Conservation (phyloP, 2,888 invertebrate genomes). For the Megalurothrips usitatus region DNA sequence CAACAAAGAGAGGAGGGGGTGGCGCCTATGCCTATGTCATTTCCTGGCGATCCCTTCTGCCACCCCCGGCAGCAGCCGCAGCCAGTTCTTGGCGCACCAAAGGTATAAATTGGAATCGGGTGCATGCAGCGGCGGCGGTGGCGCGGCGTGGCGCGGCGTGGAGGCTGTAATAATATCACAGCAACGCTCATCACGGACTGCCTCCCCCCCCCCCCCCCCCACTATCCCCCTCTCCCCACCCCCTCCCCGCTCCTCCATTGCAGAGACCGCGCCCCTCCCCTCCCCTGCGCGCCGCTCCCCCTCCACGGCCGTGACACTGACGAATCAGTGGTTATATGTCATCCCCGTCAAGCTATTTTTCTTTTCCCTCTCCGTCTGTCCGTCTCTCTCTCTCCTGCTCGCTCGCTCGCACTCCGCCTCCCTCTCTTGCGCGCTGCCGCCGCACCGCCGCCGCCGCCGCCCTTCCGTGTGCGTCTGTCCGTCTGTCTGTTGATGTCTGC, state of each 20-base stretch:
- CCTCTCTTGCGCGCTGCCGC: background rate
- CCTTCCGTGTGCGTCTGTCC: background rate
- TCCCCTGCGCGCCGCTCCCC: background rate
- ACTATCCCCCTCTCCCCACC: background rate
- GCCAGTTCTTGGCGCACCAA: background rate
- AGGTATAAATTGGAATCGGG: conserved; percentile 23
- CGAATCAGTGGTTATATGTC: conserved; percentile 22
- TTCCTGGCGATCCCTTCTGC: background rate
- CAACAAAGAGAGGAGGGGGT: too few relatives aligned
- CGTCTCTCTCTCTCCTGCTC: background rate
- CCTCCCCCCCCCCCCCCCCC: background rate
- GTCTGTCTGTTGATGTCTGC: background rate
- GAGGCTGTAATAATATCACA: conserved; percentile 26
- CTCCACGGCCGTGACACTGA: conserved; percentile 25
- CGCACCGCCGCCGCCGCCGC: too few relatives aligned
- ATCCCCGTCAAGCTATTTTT: conserved; percentile 26
- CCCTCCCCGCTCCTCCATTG: conserved; percentile 18
- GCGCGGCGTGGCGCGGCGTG: background rate
- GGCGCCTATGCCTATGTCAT: background rate
- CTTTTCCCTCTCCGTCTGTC: conserved; percentile 15
- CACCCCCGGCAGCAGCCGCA: too few relatives aligned
- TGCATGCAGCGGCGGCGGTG: background rate
- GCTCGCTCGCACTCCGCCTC: background rate
- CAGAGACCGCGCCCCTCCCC: conserved; percentile 2
- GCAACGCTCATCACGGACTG: conserved; percentile 25